These are phyloP conservation scores for Phalacrocorax brasilianus DNA, from an alignment of 2,113 vertebrate genomes.

Conservation along the genomic window DNA sequence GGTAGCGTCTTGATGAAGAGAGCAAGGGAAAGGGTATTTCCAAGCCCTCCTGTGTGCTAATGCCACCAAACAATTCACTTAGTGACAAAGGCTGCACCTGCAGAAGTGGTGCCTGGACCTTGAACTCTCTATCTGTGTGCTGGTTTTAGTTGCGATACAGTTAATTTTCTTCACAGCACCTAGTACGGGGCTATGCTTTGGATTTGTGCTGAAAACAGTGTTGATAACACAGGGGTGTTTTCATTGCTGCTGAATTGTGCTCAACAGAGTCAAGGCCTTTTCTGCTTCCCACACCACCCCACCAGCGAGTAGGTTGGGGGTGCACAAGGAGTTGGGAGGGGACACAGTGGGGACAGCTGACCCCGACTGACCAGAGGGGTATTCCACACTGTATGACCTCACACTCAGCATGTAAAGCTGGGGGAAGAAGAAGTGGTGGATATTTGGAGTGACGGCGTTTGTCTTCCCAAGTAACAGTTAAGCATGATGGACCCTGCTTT, in stretches of 20 bases:
- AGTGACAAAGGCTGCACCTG: neutral
- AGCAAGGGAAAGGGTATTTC: neutral
- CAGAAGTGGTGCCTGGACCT: neutral
- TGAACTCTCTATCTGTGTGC: neutral
- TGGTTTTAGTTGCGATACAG: neutral
- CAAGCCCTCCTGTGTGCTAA: neutral
- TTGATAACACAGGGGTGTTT: neutral
- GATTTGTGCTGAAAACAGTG: neutral
- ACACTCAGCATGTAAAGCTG: too few relatives aligned
- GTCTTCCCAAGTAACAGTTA: neutral
- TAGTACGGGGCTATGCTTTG: neutral
- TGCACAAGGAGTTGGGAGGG: neutral
- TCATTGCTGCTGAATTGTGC: neutral
- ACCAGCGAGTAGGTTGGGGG: neutral
- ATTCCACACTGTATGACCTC: neutral
- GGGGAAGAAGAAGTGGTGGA: neutral
- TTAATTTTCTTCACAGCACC: neutral
- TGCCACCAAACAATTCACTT: neutral
- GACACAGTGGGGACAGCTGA: neutral
- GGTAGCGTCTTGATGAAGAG: neutral
- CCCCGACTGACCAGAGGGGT: neutral
- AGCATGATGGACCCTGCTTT: neutral
- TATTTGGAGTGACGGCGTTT: fast-evolving
- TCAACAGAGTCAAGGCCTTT: neutral
- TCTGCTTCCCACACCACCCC: neutral